Conservation (phyloP, 2,888 invertebrate species). For the Clivina fossor region DNA sequence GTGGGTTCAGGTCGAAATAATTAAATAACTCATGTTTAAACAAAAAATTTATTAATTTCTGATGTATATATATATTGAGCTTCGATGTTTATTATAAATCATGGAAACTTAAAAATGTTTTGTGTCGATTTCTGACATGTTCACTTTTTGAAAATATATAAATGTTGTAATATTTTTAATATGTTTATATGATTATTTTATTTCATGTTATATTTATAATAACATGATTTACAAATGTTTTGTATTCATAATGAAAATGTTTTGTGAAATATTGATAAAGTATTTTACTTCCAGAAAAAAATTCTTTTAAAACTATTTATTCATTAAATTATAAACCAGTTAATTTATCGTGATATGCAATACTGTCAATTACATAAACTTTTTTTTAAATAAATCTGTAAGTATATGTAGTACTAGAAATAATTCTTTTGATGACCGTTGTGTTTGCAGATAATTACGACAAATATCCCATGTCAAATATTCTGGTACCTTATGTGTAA, state of each 20-base stretch:
- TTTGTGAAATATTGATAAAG: too few species aligned
- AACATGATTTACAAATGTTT: slow-evolving; percentile 12
- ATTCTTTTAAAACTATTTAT: too few species aligned
- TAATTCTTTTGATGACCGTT: slow-evolving; percentile 14
- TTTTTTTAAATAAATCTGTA: slow-evolving; percentile 23
- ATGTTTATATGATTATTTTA: slow-evolving; percentile 22
- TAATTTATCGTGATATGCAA: slow-evolving; percentile 7
- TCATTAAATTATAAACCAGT: not conserved
- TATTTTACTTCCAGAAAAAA: too few species aligned
- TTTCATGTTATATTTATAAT: slow-evolving; percentile 7
- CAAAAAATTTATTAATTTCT: too few species aligned
- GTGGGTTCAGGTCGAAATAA: too few species aligned
- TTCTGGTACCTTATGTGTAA: slow-evolving; percentile 26
- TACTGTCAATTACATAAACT: slow-evolving; percentile 20
- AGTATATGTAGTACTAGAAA: slow-evolving; percentile 24
- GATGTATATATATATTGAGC: too few species aligned
- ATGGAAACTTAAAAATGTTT: not conserved
- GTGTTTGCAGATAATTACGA: slow-evolving; percentile 24
- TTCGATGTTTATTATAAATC: slow-evolving; percentile 1
- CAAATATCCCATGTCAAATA: slow-evolving; percentile 19
- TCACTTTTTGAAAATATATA: slow-evolving; percentile 15
- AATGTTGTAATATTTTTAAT: slow-evolving; percentile 27
- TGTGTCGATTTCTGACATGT: slow-evolving; percentile 20
- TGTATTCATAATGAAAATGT: too few species aligned
- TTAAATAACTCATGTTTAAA: too few species aligned